These are phyloP conservation scores for Athene noctua DNA, from an alignment of 2,113 vertebrate genomes.

Conservation along the genomic window DNA sequence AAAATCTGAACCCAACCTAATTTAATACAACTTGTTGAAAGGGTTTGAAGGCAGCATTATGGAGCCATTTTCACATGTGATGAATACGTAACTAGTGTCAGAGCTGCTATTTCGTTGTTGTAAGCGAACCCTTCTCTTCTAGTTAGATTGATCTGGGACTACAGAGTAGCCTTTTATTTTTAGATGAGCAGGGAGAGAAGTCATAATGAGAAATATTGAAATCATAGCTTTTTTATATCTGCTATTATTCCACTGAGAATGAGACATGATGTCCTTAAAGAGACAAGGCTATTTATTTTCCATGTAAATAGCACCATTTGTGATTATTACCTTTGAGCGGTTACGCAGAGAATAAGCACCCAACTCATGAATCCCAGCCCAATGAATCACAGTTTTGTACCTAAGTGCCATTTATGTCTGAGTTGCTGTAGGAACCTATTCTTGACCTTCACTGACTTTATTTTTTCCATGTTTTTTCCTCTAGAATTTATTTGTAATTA, in stretches of 20 bases:
- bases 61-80: constrained; percentile 36
- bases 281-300: constrained; percentile 59
- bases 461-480: neutral
- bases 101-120: constrained; percentile 49
- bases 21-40: constrained; percentile 70
- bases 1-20: constrained; percentile 30
- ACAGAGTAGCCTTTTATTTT: constrained; percentile 57
- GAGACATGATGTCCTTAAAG: constrained; percentile 53
- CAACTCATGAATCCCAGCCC: constrained; percentile 34
- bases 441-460: constrained; percentile 1
- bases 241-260: constrained; percentile 41
- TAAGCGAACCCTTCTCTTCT: constrained; percentile 44
- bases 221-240: constrained; percentile 57
- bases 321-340: constrained; percentile 30
- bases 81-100: constrained; percentile 65
- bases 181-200: constrained; percentile 47
- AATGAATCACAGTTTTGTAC: constrained; percentile 40
- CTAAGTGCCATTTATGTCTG: constrained; percentile 6
- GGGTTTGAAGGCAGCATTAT: constrained; percentile 63
- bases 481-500: constrained; percentile 3
- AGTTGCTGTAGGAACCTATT: neutral
- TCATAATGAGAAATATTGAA: constrained; percentile 62
- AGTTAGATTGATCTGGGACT: constrained; percentile 62
- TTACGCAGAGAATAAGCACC: constrained; percentile 18
- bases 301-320: constrained; percentile 55